Evolutionary conservation across 2,888 invertebrate species (phyloP), one percentile per base, ranked within the genome.

Genomic region (Xestoiulus laeticollis): DNA sequence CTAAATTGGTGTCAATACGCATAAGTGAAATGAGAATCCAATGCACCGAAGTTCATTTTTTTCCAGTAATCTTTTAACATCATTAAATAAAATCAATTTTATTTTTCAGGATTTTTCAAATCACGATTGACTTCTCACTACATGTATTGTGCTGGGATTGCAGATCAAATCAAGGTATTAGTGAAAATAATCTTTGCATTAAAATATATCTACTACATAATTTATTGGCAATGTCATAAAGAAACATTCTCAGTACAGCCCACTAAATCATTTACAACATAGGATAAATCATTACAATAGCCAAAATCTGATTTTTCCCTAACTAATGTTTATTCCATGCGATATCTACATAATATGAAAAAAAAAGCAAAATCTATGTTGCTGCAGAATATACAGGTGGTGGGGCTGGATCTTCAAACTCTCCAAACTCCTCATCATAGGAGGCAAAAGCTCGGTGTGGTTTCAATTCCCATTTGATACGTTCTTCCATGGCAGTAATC

Each of bases 401-500:
- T 26, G 94, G 94, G 26, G 92, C 90, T 3, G 96, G 94, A 85
- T 93, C 93, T 53, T 95, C 94, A 91, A 95, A 96, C 91, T 97
- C 97, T 89, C 96, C 96, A 33, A 96, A 90, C 90, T 95, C 94
- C 87, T 95, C 95, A 90, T 95, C 94, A 91, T 96, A 96, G 92
- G 96, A 95, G 89, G 93, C 93, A 90, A 94, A 94, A 32, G 94
- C 94, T 85, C 95, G 94, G 92, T 92, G 95, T 1, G 95, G 95
- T 90, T 94, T 94, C 90, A 98, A 91, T 91, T 96, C 96, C 95
- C 96, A 98, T 0, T 95, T 95, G n/a, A 95, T 95, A 91, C 95
- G 95, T 89, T 95, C 94, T 92, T 97, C 97, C 93, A 98, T 94
- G 1, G 93, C 91, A 0, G 95, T 96, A 87, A 96, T 93, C 53